Base-by-base conservation (phyloP, 2,888 invertebrate species). In the Eurois occulta region DNA sequence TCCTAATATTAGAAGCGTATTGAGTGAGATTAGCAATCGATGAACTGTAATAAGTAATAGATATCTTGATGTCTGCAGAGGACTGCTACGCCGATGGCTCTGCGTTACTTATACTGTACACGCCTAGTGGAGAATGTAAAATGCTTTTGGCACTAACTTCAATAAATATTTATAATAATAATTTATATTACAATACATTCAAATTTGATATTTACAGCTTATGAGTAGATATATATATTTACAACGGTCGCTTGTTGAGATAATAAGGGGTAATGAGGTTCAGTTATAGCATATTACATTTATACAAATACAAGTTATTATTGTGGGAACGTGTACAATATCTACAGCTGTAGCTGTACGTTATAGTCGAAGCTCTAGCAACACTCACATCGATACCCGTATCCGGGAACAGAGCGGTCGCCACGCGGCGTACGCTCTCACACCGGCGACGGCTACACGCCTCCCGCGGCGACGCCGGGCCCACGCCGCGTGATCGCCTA, bases 131-230 rank as follows among this genome's bases (percentile, higher is more conserved):
- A 92, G 90, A 91, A 92, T 91, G 94, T 94, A 93, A 92, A 93
- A 95, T 94, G 95, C 95, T 95, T 95, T 96, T 96, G 96, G 96
- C 96, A 96, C 96, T 96, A 96, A 95, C 94, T 95, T 95, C 91
- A 92, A 95, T 95, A 94, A 93, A 94, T 94, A 95, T 94, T 92
- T 92, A 92, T 93, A 92, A 90, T 93, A 92, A 91, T 92, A 93
- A 91, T 92, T 91, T 94, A 89, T 88, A 84, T 88, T 95, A 96
- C 94, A 95, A 93, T 94, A 94, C 93, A 93, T 93, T 94, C 91
- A 93, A 93, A 92, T 91, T 91, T 90, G 90, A 90, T 96, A 96
- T 96, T 95, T 96, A 96, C 96, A 96, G 92, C 95, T 95, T 95
- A 96, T 86, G 84, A 87, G 85, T 90, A 91, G 77, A 90, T 90